phyloP scores from a whole-genome alignment of 2,797 vertebrate species.

The Rhinichthys osculus region DNA sequence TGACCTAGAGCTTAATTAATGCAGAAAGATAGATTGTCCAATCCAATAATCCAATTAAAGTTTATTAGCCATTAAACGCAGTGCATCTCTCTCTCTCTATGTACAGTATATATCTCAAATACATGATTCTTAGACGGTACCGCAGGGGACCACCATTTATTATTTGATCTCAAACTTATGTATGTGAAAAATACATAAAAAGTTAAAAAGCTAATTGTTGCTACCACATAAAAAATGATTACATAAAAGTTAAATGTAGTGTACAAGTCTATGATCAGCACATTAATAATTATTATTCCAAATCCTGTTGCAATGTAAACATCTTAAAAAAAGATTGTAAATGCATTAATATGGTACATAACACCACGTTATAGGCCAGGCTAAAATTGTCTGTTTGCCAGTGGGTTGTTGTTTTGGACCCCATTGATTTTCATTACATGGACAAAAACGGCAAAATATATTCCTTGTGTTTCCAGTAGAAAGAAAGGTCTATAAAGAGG shows the following conservation, averaged over 20 bases:
- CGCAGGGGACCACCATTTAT: neutral
- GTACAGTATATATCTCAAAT: neutral
- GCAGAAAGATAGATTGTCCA: constrained; percentile 71
- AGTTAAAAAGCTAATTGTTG: neutral
- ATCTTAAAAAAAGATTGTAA: neutral
- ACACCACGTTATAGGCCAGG: neutral
- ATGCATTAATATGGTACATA: neutral
- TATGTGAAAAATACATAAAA: neutral
- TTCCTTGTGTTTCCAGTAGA: neutral
- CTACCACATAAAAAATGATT: neutral
- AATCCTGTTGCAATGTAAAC: neutral
- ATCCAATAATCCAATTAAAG: constrained; percentile 74
- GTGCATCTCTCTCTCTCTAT: constrained; percentile 6
- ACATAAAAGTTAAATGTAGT: neutral
- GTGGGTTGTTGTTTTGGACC: neutral
- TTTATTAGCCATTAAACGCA: constrained; percentile 63
- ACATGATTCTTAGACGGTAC: neutral
- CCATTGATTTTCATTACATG: neutral
- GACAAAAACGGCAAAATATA: neutral
- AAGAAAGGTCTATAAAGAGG: neutral
- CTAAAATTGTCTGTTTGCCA: neutral
- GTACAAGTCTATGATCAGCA: neutral
- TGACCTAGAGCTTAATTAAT: constrained; percentile 70
- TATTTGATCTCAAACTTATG: neutral
- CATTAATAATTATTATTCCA: neutral